phyloP scores from a whole-genome alignment of 2,797 vertebrate genomes.

The Graptemys geographica region DNA sequence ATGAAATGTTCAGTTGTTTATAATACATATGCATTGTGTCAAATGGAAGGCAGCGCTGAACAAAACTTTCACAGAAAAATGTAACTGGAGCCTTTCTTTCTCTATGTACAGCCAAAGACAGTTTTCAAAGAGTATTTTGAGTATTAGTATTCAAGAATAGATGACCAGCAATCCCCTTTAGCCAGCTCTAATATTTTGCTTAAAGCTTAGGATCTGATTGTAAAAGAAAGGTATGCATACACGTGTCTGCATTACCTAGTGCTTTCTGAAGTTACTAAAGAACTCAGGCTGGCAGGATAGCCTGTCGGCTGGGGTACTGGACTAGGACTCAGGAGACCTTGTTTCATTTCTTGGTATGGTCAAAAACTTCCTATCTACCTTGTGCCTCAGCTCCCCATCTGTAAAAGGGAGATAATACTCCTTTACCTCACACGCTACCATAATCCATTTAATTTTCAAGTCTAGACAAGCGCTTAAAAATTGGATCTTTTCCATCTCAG shows the following conservation, averaged over 20 bases:
- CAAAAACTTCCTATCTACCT: neutral
- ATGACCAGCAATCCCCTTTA: neutral
- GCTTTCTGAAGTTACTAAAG: neutral
- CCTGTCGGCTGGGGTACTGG: too few species aligned
- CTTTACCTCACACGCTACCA: neutral
- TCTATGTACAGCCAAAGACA: neutral
- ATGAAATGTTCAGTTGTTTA: neutral
- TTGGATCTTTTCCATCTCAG: too few species aligned
- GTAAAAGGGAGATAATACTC: neutral
- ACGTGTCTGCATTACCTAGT: neutral
- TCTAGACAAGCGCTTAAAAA: neutral
- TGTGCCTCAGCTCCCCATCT: neutral
- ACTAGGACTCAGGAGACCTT: neutral
- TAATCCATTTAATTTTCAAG: neutral
- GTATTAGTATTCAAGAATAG: neutral
- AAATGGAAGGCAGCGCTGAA: neutral
- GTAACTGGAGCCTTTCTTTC: neutral
- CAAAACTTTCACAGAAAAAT: neutral
- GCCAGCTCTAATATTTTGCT: neutral
- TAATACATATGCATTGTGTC: accelerated
- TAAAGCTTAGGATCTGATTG: neutral
- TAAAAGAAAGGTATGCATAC: neutral
- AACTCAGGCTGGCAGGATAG: neutral
- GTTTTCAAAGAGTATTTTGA: neutral
- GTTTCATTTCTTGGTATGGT: neutral